Evolutionary conservation across 2,113 vertebrate genomes (phyloP), one percentile per base, ranked within the genome.

Genomic region (Corynorhinus townsendii): DNA sequence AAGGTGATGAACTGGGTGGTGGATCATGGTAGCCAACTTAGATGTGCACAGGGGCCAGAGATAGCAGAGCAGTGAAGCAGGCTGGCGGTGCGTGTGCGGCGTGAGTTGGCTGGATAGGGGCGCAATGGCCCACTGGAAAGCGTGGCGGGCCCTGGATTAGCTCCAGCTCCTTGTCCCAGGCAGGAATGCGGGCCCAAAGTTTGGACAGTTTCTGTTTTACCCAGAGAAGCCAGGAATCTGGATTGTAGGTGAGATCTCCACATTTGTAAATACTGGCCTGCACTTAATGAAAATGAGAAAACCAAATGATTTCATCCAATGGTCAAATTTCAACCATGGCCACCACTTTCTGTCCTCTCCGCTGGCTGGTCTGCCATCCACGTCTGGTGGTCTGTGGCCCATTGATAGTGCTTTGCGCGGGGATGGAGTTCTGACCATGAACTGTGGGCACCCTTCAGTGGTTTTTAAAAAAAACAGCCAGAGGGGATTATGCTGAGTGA

Each of bases 91-190:
- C 6, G 38, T 4, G 6, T 14, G 10, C 6, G 4, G 40, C 19
- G 1, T 14, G 12, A 43, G 14, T 3, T 49, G 22, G 20, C 6
- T 7, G 16, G 11, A 52, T 33, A 19, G 12, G 22, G 49, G 20
- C 9, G 1, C 3, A 4, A 6, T 11, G 7, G 45, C 2, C 20
- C 22, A 5, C 3, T 11, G 49, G 66, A 69, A 14, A 28, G 35
- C 11, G 10, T 56, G 43, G 11, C 5, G 15, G 6, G 62, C 20
- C 2, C 33, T 38, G 14, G 49, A 43, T 71, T 14, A 20, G 33
- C 22, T 40, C n/a, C 6, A 68, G 59, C 9, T 40, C n/a, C 22
- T 33, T 56, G 33, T 26, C 49, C 40, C 19, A 40, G 20, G 68
- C 19, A 82, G 79, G 59, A 66, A 38, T 24, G 12, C 6, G 20